Evolutionary conservation across 2,113 vertebrate species (phyloP).

Genomic region (Eretmochelys imbricata): DNA sequence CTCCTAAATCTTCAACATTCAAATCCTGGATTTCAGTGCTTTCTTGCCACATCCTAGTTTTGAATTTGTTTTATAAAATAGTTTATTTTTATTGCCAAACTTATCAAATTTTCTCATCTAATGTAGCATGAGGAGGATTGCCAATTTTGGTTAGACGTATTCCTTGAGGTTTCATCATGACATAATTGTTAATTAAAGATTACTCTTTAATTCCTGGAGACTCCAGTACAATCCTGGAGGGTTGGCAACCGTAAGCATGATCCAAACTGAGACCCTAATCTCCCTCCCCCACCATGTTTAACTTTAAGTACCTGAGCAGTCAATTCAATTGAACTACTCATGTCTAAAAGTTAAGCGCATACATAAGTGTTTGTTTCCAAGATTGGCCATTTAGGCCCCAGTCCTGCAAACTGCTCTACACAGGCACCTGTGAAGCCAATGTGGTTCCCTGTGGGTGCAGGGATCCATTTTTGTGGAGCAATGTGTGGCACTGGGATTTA

Average conservation of each 20-base stretch:
- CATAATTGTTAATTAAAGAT: background rate
- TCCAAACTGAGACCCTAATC: background rate
- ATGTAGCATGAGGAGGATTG: background rate
- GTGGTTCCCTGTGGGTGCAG: background rate
- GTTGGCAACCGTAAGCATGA: background rate
- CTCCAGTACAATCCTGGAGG: background rate
- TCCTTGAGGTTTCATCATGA: background rate
- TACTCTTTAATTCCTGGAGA: background rate
- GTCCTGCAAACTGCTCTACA: accelerated
- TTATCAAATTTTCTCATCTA: background rate
- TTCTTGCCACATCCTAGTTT: background rate
- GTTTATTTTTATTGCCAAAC: background rate
- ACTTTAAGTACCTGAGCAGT: background rate
- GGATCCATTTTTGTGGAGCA: background rate
- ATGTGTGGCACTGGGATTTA: background rate
- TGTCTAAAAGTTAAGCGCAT: accelerated
- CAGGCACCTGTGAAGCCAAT: background rate
- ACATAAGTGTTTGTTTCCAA: background rate
- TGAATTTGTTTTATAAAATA: background rate
- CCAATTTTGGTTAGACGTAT: background rate
- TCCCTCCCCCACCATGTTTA: background rate
- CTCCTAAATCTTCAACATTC: background rate
- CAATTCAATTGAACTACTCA: background rate
- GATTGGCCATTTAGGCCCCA: background rate
- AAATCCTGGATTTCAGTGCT: background rate